Percentiles rank a stretch among this genome's conserved stretches.
Evolutionary conservation across 2,797 vertebrate genomes (phyloP).

Genomic region (Bradypodion ventrale): DNA sequence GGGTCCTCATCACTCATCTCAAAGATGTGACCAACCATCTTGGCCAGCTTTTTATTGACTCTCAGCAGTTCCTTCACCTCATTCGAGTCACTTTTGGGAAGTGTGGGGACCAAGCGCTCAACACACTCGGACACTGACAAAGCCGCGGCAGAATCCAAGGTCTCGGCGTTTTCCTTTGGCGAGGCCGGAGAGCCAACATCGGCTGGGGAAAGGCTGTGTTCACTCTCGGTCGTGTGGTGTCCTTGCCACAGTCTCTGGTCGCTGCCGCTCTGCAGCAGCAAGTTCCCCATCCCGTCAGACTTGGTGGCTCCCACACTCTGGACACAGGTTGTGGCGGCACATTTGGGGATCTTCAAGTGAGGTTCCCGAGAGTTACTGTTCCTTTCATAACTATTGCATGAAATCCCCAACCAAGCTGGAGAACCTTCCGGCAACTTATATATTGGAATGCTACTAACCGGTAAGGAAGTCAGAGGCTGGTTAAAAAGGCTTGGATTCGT

Average conservation of each 20-base stretch:
- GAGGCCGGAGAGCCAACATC: conserved; percentile 93
- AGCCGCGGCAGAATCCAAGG: conserved; percentile 87
- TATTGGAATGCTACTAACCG: conserved; percentile 97
- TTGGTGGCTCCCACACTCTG: conserved; percentile 83
- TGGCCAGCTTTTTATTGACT: conserved; percentile 94
- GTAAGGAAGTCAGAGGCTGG: conserved; percentile 93
- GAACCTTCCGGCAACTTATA: conserved; percentile 95
- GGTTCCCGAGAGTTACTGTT: conserved; percentile 79
- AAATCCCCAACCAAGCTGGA: conserved; percentile 80
- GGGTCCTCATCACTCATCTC: conserved; percentile 93
- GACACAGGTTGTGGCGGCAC: conserved; percentile 81
- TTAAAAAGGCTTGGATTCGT: conserved; percentile 96
- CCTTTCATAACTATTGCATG: conserved; percentile 80
- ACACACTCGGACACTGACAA: conserved; percentile 94
- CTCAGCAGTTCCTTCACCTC: conserved; percentile 93
- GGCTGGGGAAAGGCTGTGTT: conserved; percentile 92
- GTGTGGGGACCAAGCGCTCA: conserved; percentile 88
- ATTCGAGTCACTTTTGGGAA: conserved; percentile 83
- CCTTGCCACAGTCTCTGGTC: conserved; percentile 90
- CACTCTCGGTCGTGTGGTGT: conserved; percentile 89
- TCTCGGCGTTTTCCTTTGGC: conserved; percentile 89
- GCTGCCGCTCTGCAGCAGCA: conserved; percentile 69
- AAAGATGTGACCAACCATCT: conserved; percentile 98
- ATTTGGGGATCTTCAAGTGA: conserved; percentile 88
- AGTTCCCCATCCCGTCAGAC: conserved; percentile 74